Conservation (phyloP, 2,888 invertebrate genomes). For the Ethmia dodecea region DNA sequence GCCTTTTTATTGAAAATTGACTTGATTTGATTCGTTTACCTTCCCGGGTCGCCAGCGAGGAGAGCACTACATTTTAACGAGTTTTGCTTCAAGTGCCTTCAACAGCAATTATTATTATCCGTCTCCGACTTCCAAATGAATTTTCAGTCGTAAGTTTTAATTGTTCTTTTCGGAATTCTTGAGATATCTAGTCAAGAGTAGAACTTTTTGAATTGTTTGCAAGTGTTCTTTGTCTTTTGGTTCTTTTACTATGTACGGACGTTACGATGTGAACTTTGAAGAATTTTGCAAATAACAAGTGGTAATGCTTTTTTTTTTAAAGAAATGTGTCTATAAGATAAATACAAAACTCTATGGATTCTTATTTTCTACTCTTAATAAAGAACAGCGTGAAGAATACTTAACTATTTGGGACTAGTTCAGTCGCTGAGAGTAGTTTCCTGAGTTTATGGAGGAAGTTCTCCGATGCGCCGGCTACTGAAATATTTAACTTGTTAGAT, state of each 20-base stretch:
- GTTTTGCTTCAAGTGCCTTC: slow-evolving; percentile 48
- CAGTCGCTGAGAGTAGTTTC: slow-evolving; percentile 24
- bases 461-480: slow-evolving; percentile 32
- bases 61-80: slow-evolving; percentile 66
- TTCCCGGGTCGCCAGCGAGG: slow-evolving; percentile 25
- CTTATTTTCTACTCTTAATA: too few relatives aligned
- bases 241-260: too few relatives aligned
- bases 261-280: too few relatives aligned
- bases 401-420: slow-evolving; percentile 38
- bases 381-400: slow-evolving; percentile 23
- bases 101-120: slow-evolving; percentile 50
- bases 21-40: slow-evolving; percentile 27
- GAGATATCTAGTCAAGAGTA: too few relatives aligned
- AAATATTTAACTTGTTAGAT: slow-evolving; percentile 49
- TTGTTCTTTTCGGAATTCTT: slow-evolving; percentile 29
- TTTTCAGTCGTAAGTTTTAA: slow-evolving; percentile 39
- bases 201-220: too few relatives aligned
- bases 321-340: too few relatives aligned
- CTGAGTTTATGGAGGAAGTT: slow-evolving; percentile 37
- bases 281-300: too few relatives aligned
- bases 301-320: too few relatives aligned
- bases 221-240: too few relatives aligned
- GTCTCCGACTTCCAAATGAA: slow-evolving; percentile 37
- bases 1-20: slow-evolving; percentile 22
- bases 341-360: too few relatives aligned